These are phyloP conservation scores for Epicampocera succincta DNA, from an alignment of 2,888 invertebrate species.

Conservation along the genomic window DNA sequence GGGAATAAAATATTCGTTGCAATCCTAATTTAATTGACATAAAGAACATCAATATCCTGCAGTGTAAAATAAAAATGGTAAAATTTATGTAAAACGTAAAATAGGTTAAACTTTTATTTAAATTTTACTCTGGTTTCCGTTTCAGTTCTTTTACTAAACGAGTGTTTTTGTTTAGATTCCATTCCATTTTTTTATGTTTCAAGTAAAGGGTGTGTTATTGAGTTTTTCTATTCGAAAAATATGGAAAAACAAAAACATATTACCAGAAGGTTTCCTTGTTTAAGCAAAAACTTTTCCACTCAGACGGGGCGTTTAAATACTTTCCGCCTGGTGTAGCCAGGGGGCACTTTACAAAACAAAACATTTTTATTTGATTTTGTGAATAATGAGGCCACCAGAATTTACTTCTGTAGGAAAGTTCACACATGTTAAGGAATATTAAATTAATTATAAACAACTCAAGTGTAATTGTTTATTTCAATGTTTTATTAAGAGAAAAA, in stretches of 20 bases:
- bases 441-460: too few relatives aligned
- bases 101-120: constrained; percentile 41
- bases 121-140: neutral
- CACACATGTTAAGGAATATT: too few relatives aligned
- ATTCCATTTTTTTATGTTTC: neutral
- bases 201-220: constrained; percentile 14
- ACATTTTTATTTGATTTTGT: constrained; percentile 12
- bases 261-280: constrained; percentile 15
- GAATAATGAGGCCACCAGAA: constrained; percentile 11
- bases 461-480: too few relatives aligned
- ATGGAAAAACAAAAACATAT: neutral
- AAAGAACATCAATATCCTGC: too few relatives aligned
- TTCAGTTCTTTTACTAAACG: neutral
- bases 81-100: constrained; percentile 1
- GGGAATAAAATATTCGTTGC: too few relatives aligned
- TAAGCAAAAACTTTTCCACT: constrained; percentile 1
- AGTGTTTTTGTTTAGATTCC: neutral
- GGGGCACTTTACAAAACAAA: neutral
- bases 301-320: constrained; percentile 7
- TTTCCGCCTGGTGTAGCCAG: neutral
- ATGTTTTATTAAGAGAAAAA: too few relatives aligned
- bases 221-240: neutral
- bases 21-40: too few relatives aligned
- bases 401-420: neutral
- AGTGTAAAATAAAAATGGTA: neutral